These are phyloP conservation scores for Cyrtodaria siliqua DNA, from an alignment of 2,888 invertebrate species.

Conservation along the genomic window DNA sequence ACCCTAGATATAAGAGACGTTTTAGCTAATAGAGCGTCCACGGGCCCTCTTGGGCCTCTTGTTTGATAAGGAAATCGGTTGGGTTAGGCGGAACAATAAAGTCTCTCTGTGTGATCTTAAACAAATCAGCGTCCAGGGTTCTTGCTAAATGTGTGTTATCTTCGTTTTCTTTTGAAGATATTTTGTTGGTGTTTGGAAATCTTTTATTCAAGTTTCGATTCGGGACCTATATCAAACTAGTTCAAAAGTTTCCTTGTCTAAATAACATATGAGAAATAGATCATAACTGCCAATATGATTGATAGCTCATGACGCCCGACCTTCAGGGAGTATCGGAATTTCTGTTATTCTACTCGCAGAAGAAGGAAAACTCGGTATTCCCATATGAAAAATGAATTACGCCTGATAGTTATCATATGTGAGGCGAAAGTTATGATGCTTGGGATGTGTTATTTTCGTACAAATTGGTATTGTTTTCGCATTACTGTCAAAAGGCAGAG, in stretches of 20 bases:
- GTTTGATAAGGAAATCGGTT: too few species aligned
- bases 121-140: too few species aligned
- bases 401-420: constrained; percentile 62
- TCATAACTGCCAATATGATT: constrained; percentile 21
- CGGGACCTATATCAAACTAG: too few species aligned
- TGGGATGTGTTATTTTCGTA: constrained; percentile 61
- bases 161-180: too few species aligned
- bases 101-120: too few species aligned
- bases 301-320: constrained; percentile 38
- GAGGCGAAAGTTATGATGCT: constrained; percentile 50
- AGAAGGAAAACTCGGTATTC: constrained; percentile 17
- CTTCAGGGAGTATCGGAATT: constrained; percentile 40
- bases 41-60: too few species aligned
- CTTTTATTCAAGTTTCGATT: too few species aligned
- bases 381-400: constrained; percentile 62
- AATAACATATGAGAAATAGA: constrained; percentile 6
- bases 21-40: too few species aligned
- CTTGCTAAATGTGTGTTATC: too few species aligned
- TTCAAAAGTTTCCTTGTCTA: constrained; percentile 5
- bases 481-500: constrained; percentile 51
- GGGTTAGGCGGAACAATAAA: too few species aligned
- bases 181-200: too few species aligned
- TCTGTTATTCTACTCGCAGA: constrained; percentile 29
- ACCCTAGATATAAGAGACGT: too few species aligned
- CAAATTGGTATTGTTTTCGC: constrained; percentile 66